These are phyloP conservation scores for Ceramica pisi DNA, from an alignment of 2,888 invertebrate species.

Conservation along the genomic window DNA sequence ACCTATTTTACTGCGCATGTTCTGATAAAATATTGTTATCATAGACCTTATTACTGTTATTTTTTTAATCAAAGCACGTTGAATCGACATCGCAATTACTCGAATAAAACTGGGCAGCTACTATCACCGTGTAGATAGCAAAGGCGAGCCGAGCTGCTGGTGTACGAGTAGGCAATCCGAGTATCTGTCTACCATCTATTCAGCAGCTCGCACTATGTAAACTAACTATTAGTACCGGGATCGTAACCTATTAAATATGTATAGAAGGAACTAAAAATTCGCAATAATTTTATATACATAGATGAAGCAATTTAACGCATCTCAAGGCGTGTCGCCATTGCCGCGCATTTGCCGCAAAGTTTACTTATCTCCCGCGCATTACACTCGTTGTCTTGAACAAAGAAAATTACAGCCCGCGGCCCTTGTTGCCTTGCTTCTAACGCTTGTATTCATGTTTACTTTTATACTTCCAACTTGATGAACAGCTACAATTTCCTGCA, in stretches of 20 bases:
- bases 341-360: slow-evolving; percentile 57
- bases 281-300: slow-evolving; percentile 20
- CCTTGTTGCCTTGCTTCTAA: slow-evolving; percentile 55
- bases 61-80: too few species aligned
- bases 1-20: too few species aligned
- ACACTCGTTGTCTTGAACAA: slow-evolving; percentile 66
- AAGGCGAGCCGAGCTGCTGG: too few species aligned
- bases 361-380: slow-evolving; percentile 67
- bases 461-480: slow-evolving; percentile 51
- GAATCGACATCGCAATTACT: too few species aligned
- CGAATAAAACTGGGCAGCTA: too few species aligned
- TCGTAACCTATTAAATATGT: not conserved
- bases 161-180: too few species aligned
- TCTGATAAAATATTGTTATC: too few species aligned
- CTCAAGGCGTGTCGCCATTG: slow-evolving; percentile 36
- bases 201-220: too few species aligned
- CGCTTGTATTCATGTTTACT: slow-evolving; percentile 66
- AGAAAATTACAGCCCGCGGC: slow-evolving; percentile 70
- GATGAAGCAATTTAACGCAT: slow-evolving; percentile 61
- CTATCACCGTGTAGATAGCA: too few species aligned
- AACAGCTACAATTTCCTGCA: slow-evolving; percentile 41
- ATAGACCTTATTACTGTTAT: too few species aligned
- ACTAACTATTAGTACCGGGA: not conserved
- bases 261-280: slow-evolving; percentile 18
- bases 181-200: too few species aligned